Conservation (phyloP, 2,888 invertebrate species). For the Epistrophe eligans region DNA sequence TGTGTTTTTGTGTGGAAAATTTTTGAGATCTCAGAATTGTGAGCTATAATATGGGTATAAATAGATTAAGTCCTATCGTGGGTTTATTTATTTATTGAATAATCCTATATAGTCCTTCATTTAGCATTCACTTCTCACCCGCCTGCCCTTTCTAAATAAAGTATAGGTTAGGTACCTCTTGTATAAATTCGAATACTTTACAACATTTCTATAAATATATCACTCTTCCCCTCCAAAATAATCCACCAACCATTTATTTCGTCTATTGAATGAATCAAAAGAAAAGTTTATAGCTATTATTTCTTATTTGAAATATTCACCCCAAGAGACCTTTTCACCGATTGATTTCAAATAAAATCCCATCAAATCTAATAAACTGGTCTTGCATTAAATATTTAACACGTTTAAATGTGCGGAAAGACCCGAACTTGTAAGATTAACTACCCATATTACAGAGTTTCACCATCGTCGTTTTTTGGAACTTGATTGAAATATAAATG, state of each 20-base stretch:
- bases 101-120: no score
- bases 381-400: constrained; percentile 58
- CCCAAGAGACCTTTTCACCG: constrained; percentile 2
- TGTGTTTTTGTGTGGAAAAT: no score
- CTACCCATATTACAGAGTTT: constrained; percentile 18
- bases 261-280: constrained; percentile 30
- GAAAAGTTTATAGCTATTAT: constrained; percentile 29
- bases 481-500: constrained; percentile 65
- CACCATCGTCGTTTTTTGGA: not conserved
- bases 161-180: no score
- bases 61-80: no score
- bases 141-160: no score
- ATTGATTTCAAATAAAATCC: constrained; percentile 47
- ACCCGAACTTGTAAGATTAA: constrained; percentile 35
- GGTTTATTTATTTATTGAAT: no score
- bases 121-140: no score
- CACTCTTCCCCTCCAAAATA: not conserved
- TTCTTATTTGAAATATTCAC: constrained; percentile 30
- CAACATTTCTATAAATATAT: constrained; percentile 9
- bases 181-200: not conserved
- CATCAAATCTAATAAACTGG: constrained; percentile 61
- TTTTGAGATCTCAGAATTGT: no score
- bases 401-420: constrained; percentile 63
- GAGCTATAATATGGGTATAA: no score
- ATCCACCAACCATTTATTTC: not conserved